Conservation (phyloP, 2,888 invertebrate genomes). For the Orthosia gothica region DNA sequence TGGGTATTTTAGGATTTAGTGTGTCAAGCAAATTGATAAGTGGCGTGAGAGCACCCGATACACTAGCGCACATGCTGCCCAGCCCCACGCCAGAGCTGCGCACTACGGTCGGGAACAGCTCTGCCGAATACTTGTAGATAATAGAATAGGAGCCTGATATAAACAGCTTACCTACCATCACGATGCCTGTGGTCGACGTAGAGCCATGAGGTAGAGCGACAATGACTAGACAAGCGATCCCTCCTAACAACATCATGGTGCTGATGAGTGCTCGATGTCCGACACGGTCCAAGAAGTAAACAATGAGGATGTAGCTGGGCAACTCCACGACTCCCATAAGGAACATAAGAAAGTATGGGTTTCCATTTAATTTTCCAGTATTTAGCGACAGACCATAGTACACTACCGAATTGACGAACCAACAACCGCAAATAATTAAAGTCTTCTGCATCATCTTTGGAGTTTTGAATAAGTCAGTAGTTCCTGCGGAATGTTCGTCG, state of each 20-base stretch:
- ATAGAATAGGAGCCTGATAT: constrained; percentile 97
- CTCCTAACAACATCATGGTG: constrained; percentile 95
- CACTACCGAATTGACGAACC: constrained; percentile 97
- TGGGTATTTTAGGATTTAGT: constrained; percentile 95
- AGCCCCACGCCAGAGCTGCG: constrained; percentile 96
- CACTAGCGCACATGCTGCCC: constrained; percentile 96
- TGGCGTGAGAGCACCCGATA: constrained; percentile 96
- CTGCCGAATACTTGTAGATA: constrained; percentile 97
- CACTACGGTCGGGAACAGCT: constrained; percentile 96
- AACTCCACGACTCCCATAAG: constrained; percentile 95
- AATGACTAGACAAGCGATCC: constrained; percentile 94
- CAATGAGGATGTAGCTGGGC: constrained; percentile 95
- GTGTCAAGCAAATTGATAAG: constrained; percentile 95
- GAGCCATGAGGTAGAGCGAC: constrained; percentile 93
- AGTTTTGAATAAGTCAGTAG: constrained; percentile 94
- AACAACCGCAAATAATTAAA: constrained; percentile 95
- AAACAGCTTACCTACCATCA: constrained; percentile 95
- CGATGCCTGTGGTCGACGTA: constrained; percentile 92
- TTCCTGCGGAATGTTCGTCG: constrained; percentile 91
- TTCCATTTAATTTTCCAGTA: constrained; percentile 95
- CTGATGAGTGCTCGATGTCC: constrained; percentile 95
- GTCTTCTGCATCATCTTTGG: constrained; percentile 95
- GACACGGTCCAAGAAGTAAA: constrained; percentile 94
- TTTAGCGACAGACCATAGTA: constrained; percentile 97
- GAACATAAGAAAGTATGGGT: constrained; percentile 95